A percentile compares a stretch with the other conserved stretches of the same genome.
These are phyloP conservation scores for Ptilonorhynchus violaceus DNA, from an alignment of 2,113 vertebrate genomes.

Conservation along the genomic window DNA sequence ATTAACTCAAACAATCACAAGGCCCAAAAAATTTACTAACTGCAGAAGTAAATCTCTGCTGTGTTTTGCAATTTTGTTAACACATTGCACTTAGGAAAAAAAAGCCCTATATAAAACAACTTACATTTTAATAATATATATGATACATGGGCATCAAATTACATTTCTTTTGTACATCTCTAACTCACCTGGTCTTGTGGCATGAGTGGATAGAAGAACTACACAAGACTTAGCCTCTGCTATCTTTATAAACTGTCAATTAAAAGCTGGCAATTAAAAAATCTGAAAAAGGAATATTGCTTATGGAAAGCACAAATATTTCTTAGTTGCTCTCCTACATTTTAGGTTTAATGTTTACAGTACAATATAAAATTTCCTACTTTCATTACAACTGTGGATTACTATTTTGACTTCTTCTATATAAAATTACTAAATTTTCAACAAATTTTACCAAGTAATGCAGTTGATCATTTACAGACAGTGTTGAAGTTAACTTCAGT, in stretches of 20 bases:
- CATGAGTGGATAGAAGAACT: constrained; percentile 26
- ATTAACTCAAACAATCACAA: constrained; percentile 74
- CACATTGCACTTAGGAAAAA: constrained; percentile 77
- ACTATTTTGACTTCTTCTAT: constrained; percentile 53
- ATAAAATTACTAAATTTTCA: constrained; percentile 68
- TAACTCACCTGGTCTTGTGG: constrained; percentile 55
- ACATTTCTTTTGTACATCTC: constrained; percentile 32
- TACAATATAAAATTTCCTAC: constrained; percentile 29
- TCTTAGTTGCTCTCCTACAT: constrained; percentile 50
- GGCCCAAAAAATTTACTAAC: constrained; percentile 66
- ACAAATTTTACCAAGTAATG: constrained; percentile 79
- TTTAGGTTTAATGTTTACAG: constrained; percentile 51
- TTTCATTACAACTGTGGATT: constrained; percentile 64
- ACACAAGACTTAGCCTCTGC: constrained; percentile 11
- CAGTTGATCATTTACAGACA: constrained; percentile 77
- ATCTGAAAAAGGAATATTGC: constrained; percentile 54
- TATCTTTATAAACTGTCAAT: constrained; percentile 42
- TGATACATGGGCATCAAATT: constrained; percentile 50
- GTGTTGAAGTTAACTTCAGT: constrained; percentile 88
- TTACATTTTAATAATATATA: constrained; percentile 68
- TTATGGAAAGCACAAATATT: constrained; percentile 59
- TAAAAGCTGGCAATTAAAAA: background rate
- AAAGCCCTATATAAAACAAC: constrained; percentile 32
- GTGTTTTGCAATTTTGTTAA: constrained; percentile 73
- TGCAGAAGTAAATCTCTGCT: constrained; percentile 73